Percentiles rank a stretch among this genome's conserved stretches.
Evolutionary conservation across 2,888 invertebrate species (phyloP).

Genomic region (Hypena proboscidalis): DNA sequence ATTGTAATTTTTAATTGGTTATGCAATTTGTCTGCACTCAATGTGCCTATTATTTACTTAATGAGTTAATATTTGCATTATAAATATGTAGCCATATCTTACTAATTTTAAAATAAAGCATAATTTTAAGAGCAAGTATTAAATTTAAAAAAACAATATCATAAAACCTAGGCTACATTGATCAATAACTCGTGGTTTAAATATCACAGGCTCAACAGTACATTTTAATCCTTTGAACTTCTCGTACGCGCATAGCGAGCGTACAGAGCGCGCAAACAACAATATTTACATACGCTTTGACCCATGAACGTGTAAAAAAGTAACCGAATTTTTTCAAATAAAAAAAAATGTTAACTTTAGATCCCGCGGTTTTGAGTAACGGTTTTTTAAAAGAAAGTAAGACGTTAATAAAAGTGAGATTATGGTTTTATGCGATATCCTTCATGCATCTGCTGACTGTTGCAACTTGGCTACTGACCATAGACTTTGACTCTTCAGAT

Average conservation of each 20-base stretch:
- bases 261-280: constrained; percentile 9
- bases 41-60: too few species aligned
- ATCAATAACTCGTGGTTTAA: constrained; percentile 37
- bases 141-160: too few species aligned
- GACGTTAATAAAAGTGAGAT: constrained; percentile 57
- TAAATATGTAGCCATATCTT: too few species aligned
- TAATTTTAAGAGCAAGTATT: too few species aligned
- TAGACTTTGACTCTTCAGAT: constrained; percentile 61
- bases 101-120: too few species aligned
- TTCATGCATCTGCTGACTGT: constrained; percentile 55
- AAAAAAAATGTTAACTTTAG: constrained; percentile 45
- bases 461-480: constrained; percentile 51
- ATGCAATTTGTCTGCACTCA: too few species aligned
- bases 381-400: constrained; percentile 50
- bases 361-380: constrained; percentile 34
- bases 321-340: constrained; percentile 1
- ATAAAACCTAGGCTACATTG: too few species aligned
- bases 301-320: neutral
- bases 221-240: constrained; percentile 28
- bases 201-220: constrained; percentile 35
- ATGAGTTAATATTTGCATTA: too few species aligned
- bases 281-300: neutral
- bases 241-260: constrained; percentile 27
- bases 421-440: constrained; percentile 55
- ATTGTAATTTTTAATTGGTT: too few species aligned